Conservation (phyloP, 1,140 invertebrate species). For the Dreissena polymorpha region DNA sequence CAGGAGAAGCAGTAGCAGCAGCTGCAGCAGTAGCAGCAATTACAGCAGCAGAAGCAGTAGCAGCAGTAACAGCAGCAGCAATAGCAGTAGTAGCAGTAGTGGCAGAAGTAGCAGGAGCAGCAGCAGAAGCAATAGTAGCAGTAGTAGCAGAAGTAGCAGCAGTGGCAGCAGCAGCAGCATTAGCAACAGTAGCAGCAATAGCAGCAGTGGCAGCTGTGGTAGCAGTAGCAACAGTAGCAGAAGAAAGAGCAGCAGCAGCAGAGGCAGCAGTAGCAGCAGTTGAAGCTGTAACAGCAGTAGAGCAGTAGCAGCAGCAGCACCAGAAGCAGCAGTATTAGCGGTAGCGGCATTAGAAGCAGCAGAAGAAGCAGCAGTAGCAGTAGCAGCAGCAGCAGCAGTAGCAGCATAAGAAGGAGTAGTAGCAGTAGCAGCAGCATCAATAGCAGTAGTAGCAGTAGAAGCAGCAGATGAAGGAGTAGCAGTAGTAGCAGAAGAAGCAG, state of each 20-base stretch:
- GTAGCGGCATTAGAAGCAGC: background rate
- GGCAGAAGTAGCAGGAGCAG: conserved; percentile 27
- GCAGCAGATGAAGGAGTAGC: background rate
- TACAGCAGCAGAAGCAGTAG: conserved; percentile 14
- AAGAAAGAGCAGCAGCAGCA: background rate
- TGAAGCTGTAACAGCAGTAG: background rate
- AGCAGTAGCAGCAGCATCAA: conserved; percentile 39
- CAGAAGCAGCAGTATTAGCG: background rate
- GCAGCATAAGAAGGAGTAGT: background rate
- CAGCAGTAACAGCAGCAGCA: conserved; percentile 23
- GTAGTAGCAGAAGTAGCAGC: conserved; percentile 19
- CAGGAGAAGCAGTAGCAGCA: conserved; percentile 21
- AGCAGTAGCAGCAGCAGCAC: background rate
- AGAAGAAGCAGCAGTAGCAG: background rate
- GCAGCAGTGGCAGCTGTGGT: conserved; percentile 5
- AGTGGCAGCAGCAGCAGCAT: background rate
- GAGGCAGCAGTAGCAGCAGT: background rate
- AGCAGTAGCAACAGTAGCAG: background rate
- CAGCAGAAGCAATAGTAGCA: conserved; percentile 25
- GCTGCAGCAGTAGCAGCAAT: conserved; percentile 33
- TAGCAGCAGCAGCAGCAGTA: background rate
- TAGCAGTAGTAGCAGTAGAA: conserved; percentile 40
- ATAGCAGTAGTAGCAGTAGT: conserved; percentile 40
- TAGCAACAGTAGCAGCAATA: conserved; percentile 26
- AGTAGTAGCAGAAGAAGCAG: background rate